These are phyloP conservation scores for Spea bombifrons DNA, from an alignment of 2,113 vertebrate species.

Conservation along the genomic window DNA sequence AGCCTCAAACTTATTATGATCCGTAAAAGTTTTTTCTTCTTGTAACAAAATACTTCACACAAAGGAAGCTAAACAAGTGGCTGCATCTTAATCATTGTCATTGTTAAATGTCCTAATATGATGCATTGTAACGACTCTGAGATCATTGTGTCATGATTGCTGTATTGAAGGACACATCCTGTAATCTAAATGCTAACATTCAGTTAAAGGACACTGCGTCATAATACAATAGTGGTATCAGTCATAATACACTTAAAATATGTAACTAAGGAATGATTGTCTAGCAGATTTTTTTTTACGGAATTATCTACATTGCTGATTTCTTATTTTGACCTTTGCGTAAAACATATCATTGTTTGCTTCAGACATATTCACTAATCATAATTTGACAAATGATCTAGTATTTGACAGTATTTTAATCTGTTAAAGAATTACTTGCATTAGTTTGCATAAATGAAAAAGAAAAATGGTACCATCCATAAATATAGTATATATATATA, in stretches of 20 bases:
- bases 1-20: slow-evolving; percentile 9
- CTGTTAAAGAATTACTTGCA: no score
- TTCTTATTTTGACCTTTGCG: slow-evolving; percentile 36
- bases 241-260: slow-evolving; percentile 16
- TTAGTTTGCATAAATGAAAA: no score
- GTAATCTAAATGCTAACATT: slow-evolving; percentile 20
- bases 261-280: slow-evolving; percentile 27
- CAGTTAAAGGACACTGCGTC: slow-evolving; percentile 11
- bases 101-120: slow-evolving; percentile 24
- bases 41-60: not conserved
- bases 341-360: slow-evolving; percentile 10
- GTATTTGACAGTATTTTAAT: not conserved
- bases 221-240: slow-evolving; percentile 28
- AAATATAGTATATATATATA: no score
- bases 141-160: slow-evolving; percentile 19
- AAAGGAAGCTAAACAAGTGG: slow-evolving; percentile 27
- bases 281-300: slow-evolving; percentile 6
- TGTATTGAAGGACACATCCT: slow-evolving; percentile 27
- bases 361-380: slow-evolving; percentile 16
- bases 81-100: slow-evolving; percentile 27
- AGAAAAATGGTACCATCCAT: no score
- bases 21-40: slow-evolving; percentile 22
- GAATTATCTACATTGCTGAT: slow-evolving; percentile 24
- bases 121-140: slow-evolving; percentile 22
- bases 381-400: not conserved